Base-by-base conservation (phyloP, 2,113 vertebrate species). In the Mirounga angustirostris region DNA sequence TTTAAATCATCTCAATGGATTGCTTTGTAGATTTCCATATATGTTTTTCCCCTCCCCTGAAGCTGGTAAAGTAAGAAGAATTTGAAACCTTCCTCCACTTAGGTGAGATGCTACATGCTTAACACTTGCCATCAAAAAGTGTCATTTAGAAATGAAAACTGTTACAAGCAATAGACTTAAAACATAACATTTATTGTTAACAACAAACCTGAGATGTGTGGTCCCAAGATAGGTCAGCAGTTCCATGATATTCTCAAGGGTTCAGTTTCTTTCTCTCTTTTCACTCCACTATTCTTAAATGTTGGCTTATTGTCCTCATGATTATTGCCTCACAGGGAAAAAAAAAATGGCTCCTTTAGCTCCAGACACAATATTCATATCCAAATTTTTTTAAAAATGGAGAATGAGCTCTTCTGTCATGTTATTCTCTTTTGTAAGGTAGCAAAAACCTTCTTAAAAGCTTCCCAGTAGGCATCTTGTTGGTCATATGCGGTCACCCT, bases 301-400 rank as follows among this genome's bases (percentile, higher is more conserved):
- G 40, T 40, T 40, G 40, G 40, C 40, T 40, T 40, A 40, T 40
- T 40, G 40, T 40, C 40, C 40, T 40, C 40, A 40, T 40, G 40
- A 40, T 40, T 40, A 40, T 40, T 40, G 40, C 40, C 40, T 40
- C 40, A 40, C 40, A 3, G 40, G 40, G 40, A 40, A 40, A 40
- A 40, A 14, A 0, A 33, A 43, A 73, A 61, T 69, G 14, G 9
- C 18, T 94, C 1, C 33, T 26, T 82, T 85, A 80, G 4, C 58
- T 82, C 33, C 24, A 81, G 21, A 58, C 0, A 40, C 1, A 58
- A 33, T 46, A 78, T 88, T 88, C 28, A 46, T 30, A 56, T 14
- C 84, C 1, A 88, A 93, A 74, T 5, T 16, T 69, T 96, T 96
- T 80, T 7, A 43, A 63, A 78, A 65, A 50, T 50, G 46, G 18